Evolutionary conservation across 2,888 invertebrate genomes (phyloP), one percentile per base, ranked within the genome.

Genomic region (Acronicta psi): DNA sequence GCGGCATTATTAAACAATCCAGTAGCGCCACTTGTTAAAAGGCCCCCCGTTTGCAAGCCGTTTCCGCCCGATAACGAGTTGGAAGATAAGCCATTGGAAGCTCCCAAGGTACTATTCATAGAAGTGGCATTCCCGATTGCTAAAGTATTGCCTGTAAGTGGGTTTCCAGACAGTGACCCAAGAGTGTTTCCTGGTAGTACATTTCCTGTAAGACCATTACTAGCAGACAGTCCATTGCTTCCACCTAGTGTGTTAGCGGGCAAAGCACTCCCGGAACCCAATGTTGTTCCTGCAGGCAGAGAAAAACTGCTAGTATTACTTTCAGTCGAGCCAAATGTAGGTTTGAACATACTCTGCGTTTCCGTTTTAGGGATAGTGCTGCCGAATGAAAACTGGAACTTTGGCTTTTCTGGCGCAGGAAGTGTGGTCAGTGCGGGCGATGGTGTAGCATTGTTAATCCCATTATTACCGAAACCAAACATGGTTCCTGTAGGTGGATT

Each of bases 301-400:
- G 47, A 57, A 41, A 77, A 73, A 52, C 67, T 38, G 54, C 68
- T 59, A n/a, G 54, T 68, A 25, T 58, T 78, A 13, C 20, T 68
- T 31, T 67, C 74, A 4, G 46, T 20, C 10, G 57, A 51, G 8
- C 64, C 75, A 51, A 76, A 70, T 7, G 70, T 59, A 34, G 73
- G 57, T 17, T 76, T 70, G 41, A 65, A 77, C 47, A 60, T 13
- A 17, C 56, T 56, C 14, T 69, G 46, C 11, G 71, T 37, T 29
- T 85, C 83, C 11, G 78, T 60, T 61, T 81, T 79, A n/a, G 59
- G 17, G 0, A 53, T n/a, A 25, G 55, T 83, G 43, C 52, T 77
- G 8, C 85, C 83, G 57, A 92, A 92, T 10, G 75, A 76, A 46
- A 92, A 92, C 49, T 78, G 85, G 49, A 91, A 90, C 59, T 86